A percentile compares a stretch with the other conserved stretches of the same genome.
phyloP scores from a whole-genome alignment of 2,113 vertebrate species.

The Seriola dumerili region DNA sequence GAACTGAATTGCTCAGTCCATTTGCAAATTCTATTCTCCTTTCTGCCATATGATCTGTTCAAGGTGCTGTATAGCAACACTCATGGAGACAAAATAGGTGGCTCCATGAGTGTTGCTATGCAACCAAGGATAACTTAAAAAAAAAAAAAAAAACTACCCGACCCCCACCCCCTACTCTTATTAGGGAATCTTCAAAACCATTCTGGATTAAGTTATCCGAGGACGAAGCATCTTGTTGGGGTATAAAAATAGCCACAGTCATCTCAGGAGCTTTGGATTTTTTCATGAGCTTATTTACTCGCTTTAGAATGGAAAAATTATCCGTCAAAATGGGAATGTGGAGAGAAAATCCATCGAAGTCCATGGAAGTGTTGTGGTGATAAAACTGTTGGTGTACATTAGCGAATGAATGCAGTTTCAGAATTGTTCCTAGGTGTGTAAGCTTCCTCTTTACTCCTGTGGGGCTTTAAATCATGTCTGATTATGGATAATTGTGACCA shows the following conservation, averaged over 20 bases:
- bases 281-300: slow-evolving; percentile 21
- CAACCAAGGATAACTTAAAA: slow-evolving; percentile 12
- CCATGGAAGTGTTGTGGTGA: slow-evolving; percentile 2
- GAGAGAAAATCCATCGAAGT: slow-evolving; percentile 18
- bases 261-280: slow-evolving; percentile 20
- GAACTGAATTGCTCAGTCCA: slow-evolving; percentile 3
- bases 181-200: slow-evolving; percentile 25
- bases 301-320: slow-evolving; percentile 12
- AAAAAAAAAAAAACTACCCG: slow-evolving; percentile 4
- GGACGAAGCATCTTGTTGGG: slow-evolving; percentile 33
- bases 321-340: slow-evolving; percentile 25
- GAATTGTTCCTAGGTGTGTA: not conserved
- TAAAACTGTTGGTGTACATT: not conserved
- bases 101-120: slow-evolving; percentile 41
- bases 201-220: slow-evolving; percentile 33
- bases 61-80: slow-evolving; percentile 11
- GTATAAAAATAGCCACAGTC: slow-evolving; percentile 58
- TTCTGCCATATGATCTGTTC: slow-evolving; percentile 18
- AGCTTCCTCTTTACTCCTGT: not conserved
- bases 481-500: not conserved
- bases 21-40: not conserved
- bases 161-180: too few relatives aligned
- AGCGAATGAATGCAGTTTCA: not conserved
- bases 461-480: not conserved
- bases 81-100: slow-evolving; percentile 14